Conservation (phyloP, 2,113 vertebrate species). For the Nyctibius bracteatus region DNA sequence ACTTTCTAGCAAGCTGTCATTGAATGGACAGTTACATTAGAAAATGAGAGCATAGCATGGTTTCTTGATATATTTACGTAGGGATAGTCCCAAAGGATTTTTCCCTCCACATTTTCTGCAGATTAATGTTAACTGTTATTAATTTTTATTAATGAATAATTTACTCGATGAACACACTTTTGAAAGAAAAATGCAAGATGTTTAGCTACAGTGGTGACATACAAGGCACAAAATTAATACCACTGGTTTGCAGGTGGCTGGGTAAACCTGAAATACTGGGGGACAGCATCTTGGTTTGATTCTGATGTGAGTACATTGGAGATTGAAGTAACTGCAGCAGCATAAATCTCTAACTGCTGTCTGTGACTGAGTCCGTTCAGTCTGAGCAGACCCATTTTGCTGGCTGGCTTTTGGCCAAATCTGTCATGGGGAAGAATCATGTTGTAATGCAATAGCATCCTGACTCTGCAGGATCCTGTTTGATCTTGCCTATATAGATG, state of each 20-base stretch:
- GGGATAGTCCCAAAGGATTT: background rate
- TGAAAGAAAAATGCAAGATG: background rate
- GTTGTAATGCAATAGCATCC: conserved; percentile 45
- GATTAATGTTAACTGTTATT: background rate
- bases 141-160: background rate
- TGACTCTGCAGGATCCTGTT: conserved; percentile 41
- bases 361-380: background rate
- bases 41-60: background rate
- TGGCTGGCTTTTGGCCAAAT: conserved; percentile 36
- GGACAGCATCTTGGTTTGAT: background rate
- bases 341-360: conserved; percentile 36
- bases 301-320: background rate
- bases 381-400: background rate
- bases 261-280: background rate
- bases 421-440: conserved; percentile 28
- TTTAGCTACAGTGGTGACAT: background rate
- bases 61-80: background rate
- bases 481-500: conserved; percentile 46
- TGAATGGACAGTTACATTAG: background rate
- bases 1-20: background rate
- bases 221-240: background rate
- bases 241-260: background rate
- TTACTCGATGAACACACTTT: background rate
- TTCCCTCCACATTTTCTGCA: background rate
- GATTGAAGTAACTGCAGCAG: background rate